Conservation (phyloP, 2,888 invertebrate species). For the Leucozona laternaria region DNA sequence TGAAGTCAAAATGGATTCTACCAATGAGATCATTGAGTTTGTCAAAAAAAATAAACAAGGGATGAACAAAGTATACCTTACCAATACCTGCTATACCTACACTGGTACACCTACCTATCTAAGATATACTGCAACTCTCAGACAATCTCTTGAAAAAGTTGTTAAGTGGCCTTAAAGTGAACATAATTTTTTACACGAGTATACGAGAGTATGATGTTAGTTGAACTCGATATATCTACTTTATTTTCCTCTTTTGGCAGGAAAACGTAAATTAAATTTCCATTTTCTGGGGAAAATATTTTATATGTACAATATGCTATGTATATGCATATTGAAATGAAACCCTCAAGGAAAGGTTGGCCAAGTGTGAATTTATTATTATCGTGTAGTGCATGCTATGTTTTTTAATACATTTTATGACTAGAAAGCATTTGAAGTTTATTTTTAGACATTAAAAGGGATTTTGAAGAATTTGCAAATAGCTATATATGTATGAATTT, state of each 20-base stretch:
- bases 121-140: background rate
- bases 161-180: slow-evolving; percentile 21
- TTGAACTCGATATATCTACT: background rate
- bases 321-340: background rate
- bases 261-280: slow-evolving; percentile 20
- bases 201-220: background rate
- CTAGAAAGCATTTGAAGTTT: background rate
- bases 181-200: slow-evolving; percentile 4
- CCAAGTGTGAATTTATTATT: background rate
- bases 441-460: background rate
- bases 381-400: background rate
- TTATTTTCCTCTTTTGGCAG: background rate
- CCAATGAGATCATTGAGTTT: too few species aligned
- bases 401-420: background rate
- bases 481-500: background rate
- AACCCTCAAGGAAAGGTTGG: background rate
- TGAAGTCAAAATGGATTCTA: too few species aligned
- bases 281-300: background rate
- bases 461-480: background rate
- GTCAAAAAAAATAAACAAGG: too few species aligned
- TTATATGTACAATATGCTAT: too few species aligned
- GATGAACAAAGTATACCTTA: too few species aligned
- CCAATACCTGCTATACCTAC: background rate
- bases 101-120: background rate
- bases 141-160: background rate